phyloP scores from a whole-genome alignment of 2,113 vertebrate species.

The Lutjanus erythropterus region DNA sequence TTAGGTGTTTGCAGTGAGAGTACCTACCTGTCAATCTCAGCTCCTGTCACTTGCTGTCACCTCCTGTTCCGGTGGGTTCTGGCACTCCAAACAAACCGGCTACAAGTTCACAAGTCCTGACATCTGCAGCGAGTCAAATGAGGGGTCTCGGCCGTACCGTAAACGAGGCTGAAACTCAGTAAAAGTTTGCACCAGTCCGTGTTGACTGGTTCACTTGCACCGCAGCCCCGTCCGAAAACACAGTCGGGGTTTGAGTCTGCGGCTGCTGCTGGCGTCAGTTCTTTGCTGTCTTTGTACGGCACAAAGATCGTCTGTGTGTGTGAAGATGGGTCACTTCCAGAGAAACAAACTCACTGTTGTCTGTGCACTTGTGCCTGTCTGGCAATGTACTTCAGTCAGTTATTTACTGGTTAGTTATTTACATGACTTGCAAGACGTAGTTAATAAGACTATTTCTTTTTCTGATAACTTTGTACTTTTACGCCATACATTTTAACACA shows the following conservation, averaged over 20 bases:
- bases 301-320: slow-evolving; percentile 47
- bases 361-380: background rate
- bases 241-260: slow-evolving; percentile 25
- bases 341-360: too few species aligned
- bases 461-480: background rate
- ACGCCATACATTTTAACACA: too few species aligned
- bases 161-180: background rate
- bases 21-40: slow-evolving; percentile 73
- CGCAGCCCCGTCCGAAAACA: background rate
- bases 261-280: slow-evolving; percentile 53
- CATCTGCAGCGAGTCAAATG: background rate
- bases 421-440: too few species aligned
- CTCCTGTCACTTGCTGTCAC: slow-evolving; percentile 59
- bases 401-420: background rate
- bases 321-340: slow-evolving; percentile 10
- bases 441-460: too few species aligned
- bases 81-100: slow-evolving; percentile 1
- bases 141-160: background rate
- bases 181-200: background rate
- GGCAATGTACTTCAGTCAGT: background rate
- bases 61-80: slow-evolving; percentile 45
- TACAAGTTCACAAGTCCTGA: slow-evolving; percentile 7
- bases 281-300: slow-evolving; percentile 46
- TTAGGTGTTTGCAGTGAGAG: background rate
- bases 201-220: background rate